phyloP scores from a whole-genome alignment of 23 tunicate genomes.

The Corella eumyota region DNA sequence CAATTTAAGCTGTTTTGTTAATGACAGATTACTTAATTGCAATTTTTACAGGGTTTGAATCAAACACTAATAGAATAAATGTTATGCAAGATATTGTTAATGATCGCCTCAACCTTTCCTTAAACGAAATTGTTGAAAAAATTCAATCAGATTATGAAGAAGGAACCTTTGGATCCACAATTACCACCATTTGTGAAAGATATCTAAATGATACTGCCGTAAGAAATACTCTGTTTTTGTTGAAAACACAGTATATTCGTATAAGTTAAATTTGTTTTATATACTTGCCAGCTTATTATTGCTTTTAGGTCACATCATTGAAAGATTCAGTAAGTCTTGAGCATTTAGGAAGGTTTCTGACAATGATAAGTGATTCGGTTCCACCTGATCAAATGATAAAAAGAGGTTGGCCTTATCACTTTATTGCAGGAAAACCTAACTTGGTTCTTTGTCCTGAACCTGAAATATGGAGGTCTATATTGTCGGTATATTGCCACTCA shows the following conservation, averaged over 20 bases:
- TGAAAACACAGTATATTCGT: too few species aligned
- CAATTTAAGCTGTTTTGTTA: neutral
- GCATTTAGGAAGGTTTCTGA: slow-evolving; percentile 27
- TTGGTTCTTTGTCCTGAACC: slow-evolving; percentile 14
- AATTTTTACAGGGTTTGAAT: slow-evolving; percentile 8
- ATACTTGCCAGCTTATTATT: too few species aligned
- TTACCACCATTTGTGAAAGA: slow-evolving; percentile 40
- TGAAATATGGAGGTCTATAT: slow-evolving; percentile 4
- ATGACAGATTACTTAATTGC: neutral
- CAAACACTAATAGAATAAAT: neutral
- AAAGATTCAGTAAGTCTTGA: slow-evolving; percentile 32
- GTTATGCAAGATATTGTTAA: slow-evolving; percentile 23
- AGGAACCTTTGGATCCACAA: slow-evolving; percentile 8
- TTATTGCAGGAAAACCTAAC: slow-evolving; percentile 30
- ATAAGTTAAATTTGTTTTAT: too few species aligned
- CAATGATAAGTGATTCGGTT: neutral
- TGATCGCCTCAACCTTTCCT: slow-evolving; percentile 12
- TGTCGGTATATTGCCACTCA: slow-evolving; percentile 35
- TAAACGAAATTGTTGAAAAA: slow-evolving; percentile 24
- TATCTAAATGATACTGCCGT: slow-evolving; percentile 30
- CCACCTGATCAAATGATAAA: neutral
- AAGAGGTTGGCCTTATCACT: slow-evolving; percentile 2
- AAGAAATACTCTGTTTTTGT: too few species aligned
- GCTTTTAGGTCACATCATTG: slow-evolving; percentile 17
- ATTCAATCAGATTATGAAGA: slow-evolving; percentile 4